Base-by-base conservation (phyloP, 2,888 invertebrate species). In the Pseudococcus viburni region DNA sequence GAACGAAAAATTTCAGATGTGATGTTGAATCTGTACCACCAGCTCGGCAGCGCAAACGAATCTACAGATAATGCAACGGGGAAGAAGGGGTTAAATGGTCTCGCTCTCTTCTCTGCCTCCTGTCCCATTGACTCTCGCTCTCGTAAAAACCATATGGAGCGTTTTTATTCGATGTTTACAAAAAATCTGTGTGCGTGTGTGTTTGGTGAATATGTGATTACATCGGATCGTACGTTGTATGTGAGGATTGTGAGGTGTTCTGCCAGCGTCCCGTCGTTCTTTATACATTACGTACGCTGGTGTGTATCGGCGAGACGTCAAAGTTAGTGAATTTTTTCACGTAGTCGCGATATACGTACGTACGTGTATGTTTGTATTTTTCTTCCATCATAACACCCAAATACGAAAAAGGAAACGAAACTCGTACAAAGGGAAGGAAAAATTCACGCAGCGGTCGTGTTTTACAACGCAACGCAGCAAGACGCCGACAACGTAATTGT, bases 271-370 rank as follows among this genome's bases (percentile, higher is more conserved):
- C 15, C 59, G n/a, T 59, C 59, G 59, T n/a, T 59, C 6, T 59
- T 22, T 73, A 5, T 73, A 73, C 17, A 39, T 22, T 22, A 33
- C 39, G 26, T 73, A 33, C 73, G 7, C 15, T 26, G 33, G 15
- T 42, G 26, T 33, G 26, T 73, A 73, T 33, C 33, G 17, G 33
- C 73, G 73, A 73, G 26, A 73, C 73, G 73, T 73, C 73, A 26
- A 73, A 73, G 73, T 73, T 73, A 15, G 73, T 33, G 73, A 73
- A 73, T 73, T 73, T 73, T 73, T 73, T 73, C 73, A 73, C 73
- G 73, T 73, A 73, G 26, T 33, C 17, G 33, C 73, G 73, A 73
- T 73, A 73, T 26, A 33, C 15, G 33, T 33, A 33, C 39, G 73
- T 73, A 33, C 33, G 33, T 73, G 68, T 68, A 26, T 73, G 73